These are phyloP conservation scores for Andrena trimmerana DNA, from an alignment of 2,888 invertebrate genomes.

Conservation along the genomic window DNA sequence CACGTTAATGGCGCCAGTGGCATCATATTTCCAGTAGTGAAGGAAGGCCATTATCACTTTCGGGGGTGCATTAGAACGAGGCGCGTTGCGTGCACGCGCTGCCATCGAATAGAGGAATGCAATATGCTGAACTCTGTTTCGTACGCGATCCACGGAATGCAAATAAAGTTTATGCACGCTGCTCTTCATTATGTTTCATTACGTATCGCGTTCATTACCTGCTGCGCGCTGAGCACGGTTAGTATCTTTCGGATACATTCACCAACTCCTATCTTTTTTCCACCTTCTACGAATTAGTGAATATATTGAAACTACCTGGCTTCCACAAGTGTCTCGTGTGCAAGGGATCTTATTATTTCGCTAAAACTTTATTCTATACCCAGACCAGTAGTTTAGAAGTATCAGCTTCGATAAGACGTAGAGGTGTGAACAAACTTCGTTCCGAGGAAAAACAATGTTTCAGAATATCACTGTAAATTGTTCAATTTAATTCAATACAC, in stretches of 20 bases:
- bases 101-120: constrained; percentile 52
- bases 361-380: too few relatives aligned
- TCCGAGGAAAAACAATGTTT: too few relatives aligned
- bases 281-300: too few relatives aligned
- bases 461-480: too few relatives aligned
- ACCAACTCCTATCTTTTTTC: too few relatives aligned
- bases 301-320: too few relatives aligned
- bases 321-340: too few relatives aligned
- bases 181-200: constrained; percentile 45
- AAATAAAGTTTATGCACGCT: constrained; percentile 45
- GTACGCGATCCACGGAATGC: constrained; percentile 42
- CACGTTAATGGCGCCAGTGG: constrained; percentile 34
- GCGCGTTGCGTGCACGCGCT: neutral
- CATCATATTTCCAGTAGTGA: constrained; percentile 50
- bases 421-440: too few relatives aligned
- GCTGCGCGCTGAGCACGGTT: constrained; percentile 1
- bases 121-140: constrained; percentile 48
- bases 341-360: too few relatives aligned
- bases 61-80: constrained; percentile 40
- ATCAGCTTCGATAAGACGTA: too few relatives aligned
- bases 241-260: neutral
- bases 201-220: constrained; percentile 9
- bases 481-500: too few relatives aligned
- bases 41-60: constrained; percentile 54
- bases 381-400: too few relatives aligned